Conservation (phyloP, 2,888 invertebrate genomes). For the Machimus rusticus region DNA sequence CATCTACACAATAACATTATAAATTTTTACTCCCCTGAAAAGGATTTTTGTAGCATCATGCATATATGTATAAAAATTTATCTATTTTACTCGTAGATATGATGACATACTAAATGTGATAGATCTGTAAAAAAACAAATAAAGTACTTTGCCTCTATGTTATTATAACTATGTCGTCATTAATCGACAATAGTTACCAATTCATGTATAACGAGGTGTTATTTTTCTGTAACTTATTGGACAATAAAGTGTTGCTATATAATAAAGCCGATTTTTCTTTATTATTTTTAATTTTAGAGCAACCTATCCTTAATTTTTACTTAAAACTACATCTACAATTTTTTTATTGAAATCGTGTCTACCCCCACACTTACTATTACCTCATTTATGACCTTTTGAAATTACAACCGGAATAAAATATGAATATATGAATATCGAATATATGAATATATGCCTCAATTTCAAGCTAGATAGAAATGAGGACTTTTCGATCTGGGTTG, state of each 20-base stretch:
- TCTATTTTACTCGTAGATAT: conserved; percentile 2
- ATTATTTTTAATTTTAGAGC: neutral
- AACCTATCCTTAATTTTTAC: neutral
- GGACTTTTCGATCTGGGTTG: too few species aligned
- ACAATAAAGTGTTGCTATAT: conserved; percentile 34
- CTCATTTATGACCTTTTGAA: too few species aligned
- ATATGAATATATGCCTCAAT: too few species aligned
- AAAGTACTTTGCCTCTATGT: neutral
- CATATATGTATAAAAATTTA: neutral
- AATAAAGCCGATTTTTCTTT: neutral
- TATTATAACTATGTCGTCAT: neutral
- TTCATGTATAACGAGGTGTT: conserved; percentile 29
- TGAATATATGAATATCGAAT: too few species aligned
- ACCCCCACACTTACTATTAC: too few species aligned
- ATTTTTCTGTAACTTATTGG: conserved; percentile 36
- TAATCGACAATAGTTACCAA: neutral
- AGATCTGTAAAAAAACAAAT: conserved; percentile 7
- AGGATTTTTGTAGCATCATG: neutral
- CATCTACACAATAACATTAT: neutral
- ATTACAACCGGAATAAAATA: too few species aligned
- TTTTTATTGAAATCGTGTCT: neutral
- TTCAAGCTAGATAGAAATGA: too few species aligned
- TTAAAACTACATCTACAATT: neutral
- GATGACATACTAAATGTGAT: conserved; percentile 1
- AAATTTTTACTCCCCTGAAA: neutral